Base-by-base conservation (phyloP, 1,140 invertebrate genomes). In the Trichonephila clavipes region DNA sequence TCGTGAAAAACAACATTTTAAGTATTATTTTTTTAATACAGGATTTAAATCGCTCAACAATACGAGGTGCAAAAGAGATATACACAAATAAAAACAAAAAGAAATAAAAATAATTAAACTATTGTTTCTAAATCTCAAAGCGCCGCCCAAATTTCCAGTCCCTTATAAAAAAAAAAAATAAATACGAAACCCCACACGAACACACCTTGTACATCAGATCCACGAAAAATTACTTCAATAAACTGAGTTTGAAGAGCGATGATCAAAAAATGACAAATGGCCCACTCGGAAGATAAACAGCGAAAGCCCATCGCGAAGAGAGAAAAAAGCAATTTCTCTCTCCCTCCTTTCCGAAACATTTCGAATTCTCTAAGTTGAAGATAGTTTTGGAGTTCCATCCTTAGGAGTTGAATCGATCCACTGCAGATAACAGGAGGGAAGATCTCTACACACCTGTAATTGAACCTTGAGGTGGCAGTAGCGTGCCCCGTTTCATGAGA, bases 391-490 rank as follows among this genome's bases (percentile, higher is more conserved):
- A 40, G 21, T n/a, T 21, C 34, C 28, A 64, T 61, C 21, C 21
- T 34, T 88, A n/a, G 18, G 18, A 28, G 64, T 7, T 51, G 2
- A 5, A 88, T 88, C 87, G 87, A 88, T 88, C 64, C 87, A 64
- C 28, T 88, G 87, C 64, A 62, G 86, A 88, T 88, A 88, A 88
- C 62, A 62, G 61, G 44, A 62, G 51, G 28, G 85, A n/a, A 87
- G 58, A 62, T 34, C n/a, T 19, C 62, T 64, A 19, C 62, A 77
- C 69, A 40, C 69, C 28, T 77, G 69, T 77, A 10, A 77, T 77
- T 28, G 28, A 34, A 72, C 24, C 24, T 24, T 24, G 24, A 77
- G 16, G 12, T 34, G 24, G 14, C 28, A 77, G 51, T 51, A 51
- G 10, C 7, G 51, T 12, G 51, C 69, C 69, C 24, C 24, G 16